Base-by-base conservation (phyloP, 2,797 vertebrate genomes). In the Halcyon smyrnensis region DNA sequence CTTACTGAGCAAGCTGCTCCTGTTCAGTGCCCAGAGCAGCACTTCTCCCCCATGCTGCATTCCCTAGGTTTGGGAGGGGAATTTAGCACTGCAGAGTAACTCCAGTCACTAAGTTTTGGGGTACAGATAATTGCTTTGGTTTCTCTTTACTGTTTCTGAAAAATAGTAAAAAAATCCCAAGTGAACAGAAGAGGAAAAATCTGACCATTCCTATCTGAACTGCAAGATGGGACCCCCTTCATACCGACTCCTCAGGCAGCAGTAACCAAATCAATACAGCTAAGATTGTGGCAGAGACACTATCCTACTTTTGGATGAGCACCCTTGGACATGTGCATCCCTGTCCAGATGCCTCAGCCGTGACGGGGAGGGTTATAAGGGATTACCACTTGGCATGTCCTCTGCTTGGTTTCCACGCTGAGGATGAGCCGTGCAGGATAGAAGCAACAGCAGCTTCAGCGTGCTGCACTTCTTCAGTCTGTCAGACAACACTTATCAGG, bases 401-500 rank as follows among this genome's bases (percentile, higher is more conserved):
- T 79, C 78, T 50, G 37, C 75, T 83, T 43, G 30, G 37, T 12
- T 68, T 62, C 54, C 43, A 32, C 32, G n/a, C 19, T 18, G 45
- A 39, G 39, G 43, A 11, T 37, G 57, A 12, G 12, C 36, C 0
- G 0, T 23, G 25, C 12, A 59, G 63, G 53, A 71, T 18, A 34
- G 32, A 71, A 16, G 12, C 3, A 4, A 16, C 84, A 78, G 37
- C 73, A 84, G 48, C 60, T 88, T 28, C 53, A 32, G 27, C 56
- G 28, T 0, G 5, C 2, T 6, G 25, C 3, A 0, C 81, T 70
- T 32, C 53, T 81, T 34, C 18, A 65, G 16, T 12, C 46, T 8
- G 6, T 25, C 80, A 63, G 28, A 37, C 43, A 11, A 2, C 0
- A 0, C 59, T 71, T 24, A 15, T 0, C n/a, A 63, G 24, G 14